These are phyloP conservation scores for Dinomys branickii DNA, from an alignment of 2,113 vertebrate species.

Conservation along the genomic window DNA sequence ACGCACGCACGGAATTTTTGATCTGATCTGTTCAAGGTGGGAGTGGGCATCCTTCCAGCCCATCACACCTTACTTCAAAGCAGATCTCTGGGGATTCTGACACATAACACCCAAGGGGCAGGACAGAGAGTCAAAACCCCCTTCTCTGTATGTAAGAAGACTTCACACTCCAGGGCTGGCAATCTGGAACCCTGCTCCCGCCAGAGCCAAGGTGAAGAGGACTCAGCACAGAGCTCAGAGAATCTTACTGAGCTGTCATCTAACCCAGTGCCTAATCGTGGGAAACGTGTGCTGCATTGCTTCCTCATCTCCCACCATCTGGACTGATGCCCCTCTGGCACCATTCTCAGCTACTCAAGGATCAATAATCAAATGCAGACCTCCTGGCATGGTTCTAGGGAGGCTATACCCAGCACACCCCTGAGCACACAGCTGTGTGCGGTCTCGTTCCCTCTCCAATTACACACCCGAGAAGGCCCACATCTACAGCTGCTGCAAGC, in stretches of 20 bases:
- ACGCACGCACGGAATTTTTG: too few species aligned
- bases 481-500: neutral
- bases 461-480: neutral
- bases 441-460: neutral
- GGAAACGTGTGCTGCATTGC: neutral
- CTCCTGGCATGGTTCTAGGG: neutral
- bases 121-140: constrained; percentile 1
- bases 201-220: neutral
- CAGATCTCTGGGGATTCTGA: neutral
- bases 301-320: neutral
- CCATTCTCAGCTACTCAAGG: neutral
- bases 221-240: constrained; percentile 12
- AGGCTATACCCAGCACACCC: neutral
- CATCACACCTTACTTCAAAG: neutral
- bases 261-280: constrained; percentile 18
- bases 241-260: neutral
- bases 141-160: neutral
- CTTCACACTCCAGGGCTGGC: neutral
- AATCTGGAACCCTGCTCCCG: neutral
- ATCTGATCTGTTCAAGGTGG: neutral
- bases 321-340: neutral
- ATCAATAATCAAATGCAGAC: neutral
- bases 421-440: neutral
- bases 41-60: neutral
- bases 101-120: neutral